Evolutionary conservation across 2,113 vertebrate species (phyloP).

Genomic region (Trochalopteron elliotii): DNA sequence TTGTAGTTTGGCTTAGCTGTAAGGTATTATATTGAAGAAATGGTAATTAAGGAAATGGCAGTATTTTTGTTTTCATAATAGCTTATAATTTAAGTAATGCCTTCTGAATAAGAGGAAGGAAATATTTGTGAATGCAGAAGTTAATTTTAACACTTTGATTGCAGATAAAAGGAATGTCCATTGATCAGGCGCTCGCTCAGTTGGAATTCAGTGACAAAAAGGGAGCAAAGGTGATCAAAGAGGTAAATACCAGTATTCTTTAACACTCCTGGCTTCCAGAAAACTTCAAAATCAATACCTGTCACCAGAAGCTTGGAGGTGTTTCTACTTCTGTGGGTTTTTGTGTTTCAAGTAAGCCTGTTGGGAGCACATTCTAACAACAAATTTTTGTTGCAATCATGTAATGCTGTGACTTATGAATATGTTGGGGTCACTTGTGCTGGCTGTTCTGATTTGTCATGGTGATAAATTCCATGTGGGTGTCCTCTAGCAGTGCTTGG

Average conservation of each 20-base stretch:
- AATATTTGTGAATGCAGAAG: background rate
- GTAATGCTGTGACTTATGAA: background rate
- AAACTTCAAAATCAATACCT: background rate
- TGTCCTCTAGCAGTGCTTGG: background rate
- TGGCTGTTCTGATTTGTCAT: background rate
- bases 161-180: slow-evolving; percentile 91
- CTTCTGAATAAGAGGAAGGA: background rate
- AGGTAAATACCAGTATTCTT: slow-evolving; percentile 74
- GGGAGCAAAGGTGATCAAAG: slow-evolving; percentile 90
- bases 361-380: background rate
- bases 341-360: background rate
- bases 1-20: background rate
- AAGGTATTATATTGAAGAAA: background rate
- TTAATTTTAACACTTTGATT: slow-evolving; percentile 17
- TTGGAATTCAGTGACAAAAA: slow-evolving; percentile 96
- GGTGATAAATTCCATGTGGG: background rate
- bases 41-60: background rate
- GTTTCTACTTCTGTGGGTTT: background rate
- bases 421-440: background rate
- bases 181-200: slow-evolving; percentile 91
- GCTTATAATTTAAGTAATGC: background rate
- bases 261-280: background rate
- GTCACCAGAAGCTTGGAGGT: background rate
- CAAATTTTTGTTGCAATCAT: background rate
- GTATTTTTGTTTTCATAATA: background rate